Conservation (phyloP, 2,888 invertebrate genomes). For the Tridacna gigas region DNA sequence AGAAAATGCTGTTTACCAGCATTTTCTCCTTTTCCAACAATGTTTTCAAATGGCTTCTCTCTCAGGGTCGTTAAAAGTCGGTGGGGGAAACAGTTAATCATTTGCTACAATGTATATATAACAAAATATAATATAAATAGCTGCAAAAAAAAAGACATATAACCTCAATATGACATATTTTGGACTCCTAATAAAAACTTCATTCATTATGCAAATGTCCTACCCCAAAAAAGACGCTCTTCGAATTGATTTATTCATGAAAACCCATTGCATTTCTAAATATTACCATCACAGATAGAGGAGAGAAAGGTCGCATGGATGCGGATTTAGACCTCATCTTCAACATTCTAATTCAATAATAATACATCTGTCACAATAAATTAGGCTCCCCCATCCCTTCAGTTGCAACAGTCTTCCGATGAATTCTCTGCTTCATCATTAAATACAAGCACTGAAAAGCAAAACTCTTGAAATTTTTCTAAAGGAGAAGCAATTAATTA, state of each 20-base stretch:
- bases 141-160: neutral
- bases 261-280: conserved; percentile 15
- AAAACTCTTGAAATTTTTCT: too few species aligned
- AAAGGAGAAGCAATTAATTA: too few species aligned
- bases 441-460: too few species aligned
- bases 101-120: too few species aligned
- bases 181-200: neutral
- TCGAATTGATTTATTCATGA: conserved; percentile 24
- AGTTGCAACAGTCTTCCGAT: too few species aligned
- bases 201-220: conserved; percentile 11
- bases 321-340: neutral
- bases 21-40: neutral
- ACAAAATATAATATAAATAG: neutral
- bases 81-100: neutral
- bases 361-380: conserved; percentile 39
- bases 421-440: too few species aligned
- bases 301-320: conserved; percentile 14
- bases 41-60: neutral
- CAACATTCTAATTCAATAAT: conserved; percentile 20
- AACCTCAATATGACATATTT: neutral
- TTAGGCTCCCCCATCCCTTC: conserved; percentile 5
- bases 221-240: neutral
- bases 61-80: neutral
- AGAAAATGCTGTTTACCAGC: neutral
- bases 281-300: neutral